Conservation (phyloP, 2,888 invertebrate genomes). For the Machimus rusticus region DNA sequence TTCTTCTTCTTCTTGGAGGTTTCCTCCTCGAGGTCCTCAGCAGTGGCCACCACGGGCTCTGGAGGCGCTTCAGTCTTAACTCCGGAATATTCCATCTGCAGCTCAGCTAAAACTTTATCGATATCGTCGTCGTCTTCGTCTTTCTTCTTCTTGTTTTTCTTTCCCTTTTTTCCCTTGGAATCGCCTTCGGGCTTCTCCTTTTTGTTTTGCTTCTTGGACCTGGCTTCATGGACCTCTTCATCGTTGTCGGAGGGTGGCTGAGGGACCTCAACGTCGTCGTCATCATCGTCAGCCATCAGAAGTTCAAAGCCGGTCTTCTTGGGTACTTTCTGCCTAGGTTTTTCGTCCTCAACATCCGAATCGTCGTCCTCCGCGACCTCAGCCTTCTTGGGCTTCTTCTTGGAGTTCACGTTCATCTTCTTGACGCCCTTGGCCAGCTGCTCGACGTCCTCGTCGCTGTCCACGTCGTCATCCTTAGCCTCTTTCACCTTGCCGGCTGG, state of each 20-base stretch:
- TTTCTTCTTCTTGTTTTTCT: slow-evolving; percentile 76
- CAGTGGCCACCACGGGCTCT: slow-evolving; percentile 48
- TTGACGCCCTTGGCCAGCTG: slow-evolving; percentile 68
- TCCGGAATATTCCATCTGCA: slow-evolving; percentile 81
- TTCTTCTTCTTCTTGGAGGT: slow-evolving; percentile 71
- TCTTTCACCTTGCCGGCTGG: slow-evolving; percentile 64
- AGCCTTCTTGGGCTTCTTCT: slow-evolving; percentile 64
- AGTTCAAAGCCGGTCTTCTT: slow-evolving; percentile 73
- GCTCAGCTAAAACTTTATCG: slow-evolving; percentile 83
- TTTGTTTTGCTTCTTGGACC: slow-evolving; percentile 57
- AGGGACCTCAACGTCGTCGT: slow-evolving; percentile 55
- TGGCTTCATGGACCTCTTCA: slow-evolving; percentile 65
- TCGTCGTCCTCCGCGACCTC: slow-evolving; percentile 61
- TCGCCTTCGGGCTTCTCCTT: slow-evolving; percentile 59
- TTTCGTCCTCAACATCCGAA: slow-evolving; percentile 63
- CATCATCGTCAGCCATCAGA: slow-evolving; percentile 72
- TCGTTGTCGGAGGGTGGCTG: slow-evolving; percentile 54
- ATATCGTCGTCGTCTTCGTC: slow-evolving; percentile 81
- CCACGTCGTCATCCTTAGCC: slow-evolving; percentile 62
- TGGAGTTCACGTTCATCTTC: slow-evolving; percentile 68
- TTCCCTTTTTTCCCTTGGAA: slow-evolving; percentile 71
- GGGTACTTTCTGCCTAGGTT: slow-evolving; percentile 53
- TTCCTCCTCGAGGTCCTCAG: slow-evolving; percentile 61
- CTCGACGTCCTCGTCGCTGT: slow-evolving; percentile 62
- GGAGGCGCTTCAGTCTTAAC: slow-evolving; percentile 53